Evolutionary conservation across 2,113 vertebrate genomes (phyloP).

Genomic region (Onychostoma macrolepis): DNA sequence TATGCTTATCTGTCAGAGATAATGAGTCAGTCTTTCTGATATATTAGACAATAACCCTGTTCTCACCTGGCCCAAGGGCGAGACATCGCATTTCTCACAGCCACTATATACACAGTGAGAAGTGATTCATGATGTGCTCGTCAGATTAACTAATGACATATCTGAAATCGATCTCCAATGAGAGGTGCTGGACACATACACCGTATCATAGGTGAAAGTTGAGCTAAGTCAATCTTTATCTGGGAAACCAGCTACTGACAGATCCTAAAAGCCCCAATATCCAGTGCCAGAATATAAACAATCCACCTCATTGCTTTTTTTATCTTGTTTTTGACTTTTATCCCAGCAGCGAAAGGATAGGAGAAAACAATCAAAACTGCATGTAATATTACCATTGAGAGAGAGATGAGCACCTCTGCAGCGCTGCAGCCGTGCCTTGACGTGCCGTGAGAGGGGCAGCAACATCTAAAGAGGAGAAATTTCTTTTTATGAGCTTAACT

Average conservation of each 20-base stretch:
- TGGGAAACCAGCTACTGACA: conserved; percentile 22
- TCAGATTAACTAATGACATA: conserved; percentile 1
- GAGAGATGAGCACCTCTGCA: background rate
- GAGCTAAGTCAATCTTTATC: background rate
- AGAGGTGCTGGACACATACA: background rate
- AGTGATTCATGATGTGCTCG: conserved; percentile 15
- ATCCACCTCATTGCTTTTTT: background rate
- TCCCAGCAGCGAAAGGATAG: background rate
- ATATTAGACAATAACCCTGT: conserved; percentile 71
- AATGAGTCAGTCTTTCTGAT: conserved; percentile 73
- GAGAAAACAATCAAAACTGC: background rate
- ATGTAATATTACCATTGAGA: background rate
- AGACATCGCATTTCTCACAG: conserved; percentile 57
- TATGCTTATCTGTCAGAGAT: conserved; percentile 69
- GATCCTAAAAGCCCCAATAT: background rate
- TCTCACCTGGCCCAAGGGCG: conserved; percentile 71
- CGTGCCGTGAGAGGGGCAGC: conserved; percentile 67
- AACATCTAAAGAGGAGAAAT: conserved; percentile 69
- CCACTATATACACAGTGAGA: conserved; percentile 4
- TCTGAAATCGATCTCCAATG: background rate
- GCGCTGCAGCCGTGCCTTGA: conserved; percentile 22
- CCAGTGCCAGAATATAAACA: conserved; percentile 2
- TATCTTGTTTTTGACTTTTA: background rate
- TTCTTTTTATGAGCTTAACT: conserved; percentile 68
- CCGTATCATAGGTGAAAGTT: background rate